Conservation (phyloP, 2,797 vertebrate genomes). For the Antennarius maculatus region DNA sequence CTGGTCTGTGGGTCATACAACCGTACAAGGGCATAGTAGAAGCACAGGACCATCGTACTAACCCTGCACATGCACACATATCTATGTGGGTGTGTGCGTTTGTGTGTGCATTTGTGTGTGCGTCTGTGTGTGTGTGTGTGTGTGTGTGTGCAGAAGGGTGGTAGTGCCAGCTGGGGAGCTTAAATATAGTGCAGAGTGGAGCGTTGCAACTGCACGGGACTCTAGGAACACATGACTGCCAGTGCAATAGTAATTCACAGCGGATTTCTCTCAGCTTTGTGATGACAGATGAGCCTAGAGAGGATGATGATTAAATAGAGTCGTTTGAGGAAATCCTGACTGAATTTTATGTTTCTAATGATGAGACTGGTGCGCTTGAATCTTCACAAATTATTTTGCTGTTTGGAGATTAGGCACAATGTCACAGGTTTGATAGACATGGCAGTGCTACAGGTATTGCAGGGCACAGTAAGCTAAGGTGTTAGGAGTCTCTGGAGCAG, state of each 20-base stretch:
- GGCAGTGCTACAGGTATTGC: constrained; percentile 23
- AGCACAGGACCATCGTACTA: constrained; percentile 62
- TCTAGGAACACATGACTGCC: constrained; percentile 66
- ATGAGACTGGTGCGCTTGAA: neutral
- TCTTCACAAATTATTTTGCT: neutral
- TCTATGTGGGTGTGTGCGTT: constrained; percentile 60
- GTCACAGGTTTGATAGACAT: constrained; percentile 9
- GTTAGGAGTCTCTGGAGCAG: constrained; percentile 19
- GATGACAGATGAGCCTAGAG: constrained; percentile 52
- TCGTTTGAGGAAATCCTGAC: constrained; percentile 19
- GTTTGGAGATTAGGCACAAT: constrained; percentile 4
- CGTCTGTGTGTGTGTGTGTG: constrained; percentile 14
- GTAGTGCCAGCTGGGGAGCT: constrained; percentile 71
- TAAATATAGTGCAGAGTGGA: constrained; percentile 75
- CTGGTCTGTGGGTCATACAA: constrained; percentile 73
- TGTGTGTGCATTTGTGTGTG: constrained; percentile 5
- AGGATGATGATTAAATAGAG: constrained; percentile 48
- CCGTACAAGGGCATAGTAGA: constrained; percentile 76
- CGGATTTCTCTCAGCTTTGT: constrained; percentile 59
- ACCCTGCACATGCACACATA: constrained; percentile 54
- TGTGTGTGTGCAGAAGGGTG: neutral
- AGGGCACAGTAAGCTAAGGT: constrained; percentile 3
- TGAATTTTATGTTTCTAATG: constrained; percentile 16
- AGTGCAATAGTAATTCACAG: constrained; percentile 52
- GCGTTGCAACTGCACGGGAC: constrained; percentile 70